phyloP scores from a whole-genome alignment of 2,797 vertebrate species.

The Podarcis siculus region DNA sequence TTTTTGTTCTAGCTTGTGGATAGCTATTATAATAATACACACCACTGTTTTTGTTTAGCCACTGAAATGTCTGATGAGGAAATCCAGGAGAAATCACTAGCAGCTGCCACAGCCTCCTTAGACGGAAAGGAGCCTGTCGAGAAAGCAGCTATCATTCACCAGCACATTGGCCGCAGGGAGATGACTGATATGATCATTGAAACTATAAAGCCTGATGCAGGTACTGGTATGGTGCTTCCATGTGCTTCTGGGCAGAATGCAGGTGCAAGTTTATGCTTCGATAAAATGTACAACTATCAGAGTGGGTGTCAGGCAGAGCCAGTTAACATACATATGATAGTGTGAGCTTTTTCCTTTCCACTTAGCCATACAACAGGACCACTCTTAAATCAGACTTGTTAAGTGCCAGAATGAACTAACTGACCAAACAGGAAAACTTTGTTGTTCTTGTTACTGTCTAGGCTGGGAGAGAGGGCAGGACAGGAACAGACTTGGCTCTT shows the following conservation, averaged over 20 bases:
- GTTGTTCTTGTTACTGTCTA: too few species aligned
- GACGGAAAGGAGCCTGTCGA: conserved; percentile 88
- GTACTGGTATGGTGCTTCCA: conserved; percentile 64
- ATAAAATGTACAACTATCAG: too few species aligned
- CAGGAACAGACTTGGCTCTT: not conserved
- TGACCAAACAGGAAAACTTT: not conserved
- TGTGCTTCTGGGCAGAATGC: not conserved
- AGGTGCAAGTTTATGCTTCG: not conserved
- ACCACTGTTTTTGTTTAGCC: conserved; percentile 72
- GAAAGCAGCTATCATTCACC: conserved; percentile 86
- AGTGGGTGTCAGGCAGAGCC: not conserved
- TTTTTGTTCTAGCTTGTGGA: conserved; percentile 17
- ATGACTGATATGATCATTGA: conserved; percentile 98
- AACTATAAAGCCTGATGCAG: conserved; percentile 86
- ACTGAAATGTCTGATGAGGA: conserved; percentile 88
- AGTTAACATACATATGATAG: not conserved
- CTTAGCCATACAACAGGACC: not conserved
- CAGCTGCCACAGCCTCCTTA: conserved; percentile 80
- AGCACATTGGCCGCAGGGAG: conserved; percentile 93
- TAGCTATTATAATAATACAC: conserved; percentile 25
- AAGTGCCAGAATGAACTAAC: not conserved
- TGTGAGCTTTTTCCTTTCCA: not conserved
- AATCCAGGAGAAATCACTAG: conserved; percentile 83
- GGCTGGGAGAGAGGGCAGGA: too few species aligned
- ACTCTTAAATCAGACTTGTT: not conserved